phyloP scores from a whole-genome alignment of 2,113 vertebrate genomes.

The Heloderma charlesbogerti region DNA sequence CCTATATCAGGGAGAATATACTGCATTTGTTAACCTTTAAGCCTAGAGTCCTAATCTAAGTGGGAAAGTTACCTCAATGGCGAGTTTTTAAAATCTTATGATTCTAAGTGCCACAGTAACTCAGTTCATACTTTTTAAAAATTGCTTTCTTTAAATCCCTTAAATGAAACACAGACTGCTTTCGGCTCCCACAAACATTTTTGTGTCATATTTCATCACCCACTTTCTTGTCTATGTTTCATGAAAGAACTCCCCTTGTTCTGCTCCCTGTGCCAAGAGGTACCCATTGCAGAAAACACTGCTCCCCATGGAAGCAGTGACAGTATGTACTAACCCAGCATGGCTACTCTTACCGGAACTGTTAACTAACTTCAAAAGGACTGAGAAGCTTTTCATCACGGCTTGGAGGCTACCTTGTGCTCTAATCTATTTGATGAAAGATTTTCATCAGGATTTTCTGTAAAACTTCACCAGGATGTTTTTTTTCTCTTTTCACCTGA shows the following conservation, averaged over 20 bases:
- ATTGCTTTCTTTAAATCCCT: background rate
- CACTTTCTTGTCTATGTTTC: too few relatives aligned
- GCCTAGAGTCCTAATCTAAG: too few relatives aligned
- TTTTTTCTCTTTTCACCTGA: background rate
- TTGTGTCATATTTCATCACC: background rate
- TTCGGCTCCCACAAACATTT: background rate
- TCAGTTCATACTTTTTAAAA: background rate
- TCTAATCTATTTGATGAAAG: background rate
- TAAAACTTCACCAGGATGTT: background rate
- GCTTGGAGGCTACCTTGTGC: background rate
- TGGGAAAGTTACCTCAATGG: too few relatives aligned
- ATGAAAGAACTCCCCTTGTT: background rate
- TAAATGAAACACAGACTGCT: background rate
- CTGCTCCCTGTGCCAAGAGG: background rate
- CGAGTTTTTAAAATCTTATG: background rate
- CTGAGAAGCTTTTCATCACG: background rate
- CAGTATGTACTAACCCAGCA: background rate
- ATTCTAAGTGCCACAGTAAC: background rate
- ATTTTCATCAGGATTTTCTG: background rate
- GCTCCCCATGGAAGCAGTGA: background rate
- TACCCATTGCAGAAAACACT: background rate
- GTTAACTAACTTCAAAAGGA: slow-evolving; percentile 1
- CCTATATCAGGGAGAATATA: too few relatives aligned
- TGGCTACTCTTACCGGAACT: background rate
- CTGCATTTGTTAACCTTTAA: too few relatives aligned